Conservation (phyloP, 2,113 vertebrate genomes). For the Istiophorus platypterus region DNA sequence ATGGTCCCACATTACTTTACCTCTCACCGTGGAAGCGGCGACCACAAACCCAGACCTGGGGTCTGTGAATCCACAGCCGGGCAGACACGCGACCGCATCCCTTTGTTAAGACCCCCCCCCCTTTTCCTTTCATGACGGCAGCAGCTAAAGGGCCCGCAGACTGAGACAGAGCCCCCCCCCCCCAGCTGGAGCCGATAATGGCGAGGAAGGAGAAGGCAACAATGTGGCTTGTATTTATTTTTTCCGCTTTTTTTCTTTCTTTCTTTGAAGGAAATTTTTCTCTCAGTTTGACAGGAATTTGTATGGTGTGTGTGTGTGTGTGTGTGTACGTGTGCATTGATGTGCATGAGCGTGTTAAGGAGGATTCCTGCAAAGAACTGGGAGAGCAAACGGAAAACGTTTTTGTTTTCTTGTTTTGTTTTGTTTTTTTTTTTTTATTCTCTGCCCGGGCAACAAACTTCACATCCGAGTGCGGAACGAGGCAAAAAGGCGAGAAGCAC, state of each 20-base stretch:
- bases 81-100: constrained; percentile 61
- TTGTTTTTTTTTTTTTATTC: too few relatives aligned
- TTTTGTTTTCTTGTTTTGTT: too few relatives aligned
- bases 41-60: constrained; percentile 58
- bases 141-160: constrained; percentile 40
- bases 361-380: constrained; percentile 57
- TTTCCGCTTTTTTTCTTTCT: constrained; percentile 31
- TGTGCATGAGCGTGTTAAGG: constrained; percentile 50
- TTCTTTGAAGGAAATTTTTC: constrained; percentile 53
- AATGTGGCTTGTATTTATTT: constrained; percentile 66
- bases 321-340: constrained; percentile 7
- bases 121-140: constrained; percentile 47
- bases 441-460: constrained; percentile 35
- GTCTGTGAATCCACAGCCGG: constrained; percentile 50
- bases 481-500: constrained; percentile 19
- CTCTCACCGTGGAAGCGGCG: constrained; percentile 63
- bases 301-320: constrained; percentile 34
- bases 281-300: constrained; percentile 59
- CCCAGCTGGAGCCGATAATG: constrained; percentile 39
- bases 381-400: constrained; percentile 57
- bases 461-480: constrained; percentile 42
- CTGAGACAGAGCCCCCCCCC: constrained; percentile 40
- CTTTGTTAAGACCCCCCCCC: constrained; percentile 46
- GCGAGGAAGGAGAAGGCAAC: constrained; percentile 57
- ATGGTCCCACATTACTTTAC: constrained; percentile 64